Evolutionary conservation across 53 echinoderm and acorn worm species (phyloP), one percentile per base, ranked within the genome.

Genomic region (Antedon mediterranea): DNA sequence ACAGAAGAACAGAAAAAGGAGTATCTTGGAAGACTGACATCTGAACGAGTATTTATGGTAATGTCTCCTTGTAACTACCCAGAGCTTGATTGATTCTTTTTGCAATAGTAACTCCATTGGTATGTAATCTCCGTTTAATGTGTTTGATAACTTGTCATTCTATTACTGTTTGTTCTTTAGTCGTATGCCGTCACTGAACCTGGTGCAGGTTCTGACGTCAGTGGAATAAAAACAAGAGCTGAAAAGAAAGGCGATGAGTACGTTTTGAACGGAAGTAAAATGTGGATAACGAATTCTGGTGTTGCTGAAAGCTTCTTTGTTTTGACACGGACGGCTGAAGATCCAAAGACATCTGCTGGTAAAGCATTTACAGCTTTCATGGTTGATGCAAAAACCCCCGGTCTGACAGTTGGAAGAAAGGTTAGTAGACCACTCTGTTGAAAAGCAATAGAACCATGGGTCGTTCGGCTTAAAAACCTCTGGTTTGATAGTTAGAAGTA

Each of bases 251-350:
- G 97, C 0, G 97, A 97, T 33, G 92, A 92, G 7, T 97, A 97
- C 78, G 78, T 97, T 71, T 83, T 97, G 2, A 97, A 97, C 72
- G 97, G 97, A 13, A 82, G 76, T 71, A 97, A 97, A 79, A 97
- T 97, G 97, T 97, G 97, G 97, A 97, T 97, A 76, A 97, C 97
- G 42, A 92, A 92, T 43, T 92, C 92, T 13, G 97, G 97, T 7
- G 83, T 93, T 30, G 97, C 97, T 34, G 89, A 89, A 80, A 92
- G 90, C 89, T 97, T 92, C 86, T 97, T 97, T 81, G 92, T 97
- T 28, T 78, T 97, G 27, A 92, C 97, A 0, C 72, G 97, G 3
- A 97, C 97, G 2, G 87, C 85, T 43, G 77, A 82, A 0, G 92
- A 97, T 72, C 97, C 97, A 9, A 92, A 89, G 33, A 43, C 79